Base-by-base conservation (phyloP, 2,888 invertebrate genomes). In the Blera fallax region DNA sequence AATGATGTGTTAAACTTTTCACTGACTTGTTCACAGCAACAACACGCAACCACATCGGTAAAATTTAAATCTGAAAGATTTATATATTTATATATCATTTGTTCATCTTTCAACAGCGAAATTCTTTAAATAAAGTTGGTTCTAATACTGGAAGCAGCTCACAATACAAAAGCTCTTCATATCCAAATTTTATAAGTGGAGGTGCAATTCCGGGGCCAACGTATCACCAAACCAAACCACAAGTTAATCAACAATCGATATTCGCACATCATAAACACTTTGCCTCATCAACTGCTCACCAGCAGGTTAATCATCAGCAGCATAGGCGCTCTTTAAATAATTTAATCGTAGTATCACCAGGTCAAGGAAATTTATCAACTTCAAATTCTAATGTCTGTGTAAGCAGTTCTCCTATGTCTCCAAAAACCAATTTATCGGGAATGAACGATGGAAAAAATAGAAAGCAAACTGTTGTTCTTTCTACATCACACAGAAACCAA, bases 301-400 rank as follows among this genome's bases (percentile, higher is more conserved):
- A 78, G 10, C 82, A 67, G 32, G 58, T 37, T 21, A 62, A 74
- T 10, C 79, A 87, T 34, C 85, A 74, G 24, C 87, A 87, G 18
- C 90, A 91, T 87, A 89, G 91, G 34, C 90, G 92, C 18, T 92
- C 92, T n/a, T 87, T 92, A 0, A 92, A 91, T 76, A 92, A 91
- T 88, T 88, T 92, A 54, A 91, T 91, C 83, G 89, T 91, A 48
- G 90, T 91, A 4, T 87, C 91, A 72, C 90, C 91, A 0, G 91
- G 90, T 37, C 91, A 91, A 83, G 90, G 89, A 2, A 89, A 90
- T 54, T 74, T 91, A 0, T 88, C 90, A 87, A 88, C 74, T 87
- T 74, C 87, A 0, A 58, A 43, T 48, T 65, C 69, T 11, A 81
- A 81, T 16, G 37, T 62, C 24, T 45, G 77, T 40, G 48, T 40